Evolutionary conservation across 2,113 vertebrate species (phyloP), one percentile per base, ranked within the genome.

Genomic region (Callorhinus ursinus): DNA sequence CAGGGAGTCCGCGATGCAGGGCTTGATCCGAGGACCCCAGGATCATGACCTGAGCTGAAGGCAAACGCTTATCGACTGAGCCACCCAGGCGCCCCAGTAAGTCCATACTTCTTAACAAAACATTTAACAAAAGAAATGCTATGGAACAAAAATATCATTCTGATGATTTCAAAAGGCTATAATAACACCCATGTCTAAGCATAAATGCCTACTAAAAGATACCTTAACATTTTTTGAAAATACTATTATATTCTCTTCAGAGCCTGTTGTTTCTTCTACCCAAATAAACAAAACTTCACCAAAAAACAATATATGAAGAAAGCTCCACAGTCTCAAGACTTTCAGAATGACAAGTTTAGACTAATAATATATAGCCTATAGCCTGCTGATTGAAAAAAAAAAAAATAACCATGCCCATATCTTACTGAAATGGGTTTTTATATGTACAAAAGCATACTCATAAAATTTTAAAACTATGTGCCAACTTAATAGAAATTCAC

Each of bases 401-500:
- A 96, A 36, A 91, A 96, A 90, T 92, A 93, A 77, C 15, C 24
- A 69, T 81, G 42, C 18, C 63, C 31, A 80, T 89, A 72, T 46
- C 67, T 93, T 82, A 79, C 46, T 39, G 72, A 83, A 76, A 88
- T 90, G 69, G 8, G 49, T 63, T 93, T 89, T 77, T 81, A 85
- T 63, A 85, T 26, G 71, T 85, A 90, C 18, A 98, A 95, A 4
- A 92, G 53, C 36, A 94, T 63, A 95, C 24, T 79, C 61, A 79
- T 67, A 95, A 94, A 87, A 90, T 90, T 90, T 87, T 96, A 91
- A 89, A 95, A 87, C 49, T 92, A 93, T 39, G 24, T 82, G 18
- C 9, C 85, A 96, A 92, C 61, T 80, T 96, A 85, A 95, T 42
- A 92, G 83, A 97, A 96, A 89, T 87, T 72, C 65, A 61, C 51